Evolutionary conservation across 1,140 invertebrate genomes (phyloP).

Genomic region (Macrobrachium nipponense): DNA sequence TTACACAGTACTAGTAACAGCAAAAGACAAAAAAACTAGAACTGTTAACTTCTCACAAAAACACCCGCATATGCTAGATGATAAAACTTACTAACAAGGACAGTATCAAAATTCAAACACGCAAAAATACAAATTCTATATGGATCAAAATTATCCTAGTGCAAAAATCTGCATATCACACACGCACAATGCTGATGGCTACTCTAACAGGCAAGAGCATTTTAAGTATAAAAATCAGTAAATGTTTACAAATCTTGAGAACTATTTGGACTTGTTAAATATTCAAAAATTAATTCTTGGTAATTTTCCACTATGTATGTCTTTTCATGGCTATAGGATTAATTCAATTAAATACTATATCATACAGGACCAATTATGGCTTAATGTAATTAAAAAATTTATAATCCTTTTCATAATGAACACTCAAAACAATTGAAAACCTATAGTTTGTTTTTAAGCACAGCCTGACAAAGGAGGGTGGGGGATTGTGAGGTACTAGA

Average conservation of each 20-base stretch:
- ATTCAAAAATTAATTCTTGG: too few relatives aligned
- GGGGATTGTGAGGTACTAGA: neutral
- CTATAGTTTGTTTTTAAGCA: too few relatives aligned
- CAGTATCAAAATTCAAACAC: conserved; percentile 62
- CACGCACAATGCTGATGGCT: conserved; percentile 58
- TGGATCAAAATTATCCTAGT: conserved; percentile 62
- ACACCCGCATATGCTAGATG: conserved; percentile 61
- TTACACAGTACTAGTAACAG: conserved; percentile 61
- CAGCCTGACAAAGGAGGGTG: too few relatives aligned
- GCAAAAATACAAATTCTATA: conserved; percentile 62
- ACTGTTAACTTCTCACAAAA: conserved; percentile 56
- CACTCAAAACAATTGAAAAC: too few relatives aligned
- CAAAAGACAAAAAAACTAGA: conserved; percentile 61
- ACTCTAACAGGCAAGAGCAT: conserved; percentile 38
- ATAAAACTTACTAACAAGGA: conserved; percentile 61
- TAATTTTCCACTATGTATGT: too few relatives aligned
- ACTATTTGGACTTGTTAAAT: too few relatives aligned
- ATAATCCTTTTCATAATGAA: too few relatives aligned
- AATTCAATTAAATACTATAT: too few relatives aligned
- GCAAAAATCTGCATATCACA: conserved; percentile 62
- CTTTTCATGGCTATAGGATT: too few relatives aligned
- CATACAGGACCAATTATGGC: too few relatives aligned
- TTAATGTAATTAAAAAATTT: too few relatives aligned
- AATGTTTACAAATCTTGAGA: too few relatives aligned
- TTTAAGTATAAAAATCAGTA: conserved; percentile 19